Base-by-base conservation (phyloP, 2,797 vertebrate species). In the Taeniopygia guttata region DNA sequence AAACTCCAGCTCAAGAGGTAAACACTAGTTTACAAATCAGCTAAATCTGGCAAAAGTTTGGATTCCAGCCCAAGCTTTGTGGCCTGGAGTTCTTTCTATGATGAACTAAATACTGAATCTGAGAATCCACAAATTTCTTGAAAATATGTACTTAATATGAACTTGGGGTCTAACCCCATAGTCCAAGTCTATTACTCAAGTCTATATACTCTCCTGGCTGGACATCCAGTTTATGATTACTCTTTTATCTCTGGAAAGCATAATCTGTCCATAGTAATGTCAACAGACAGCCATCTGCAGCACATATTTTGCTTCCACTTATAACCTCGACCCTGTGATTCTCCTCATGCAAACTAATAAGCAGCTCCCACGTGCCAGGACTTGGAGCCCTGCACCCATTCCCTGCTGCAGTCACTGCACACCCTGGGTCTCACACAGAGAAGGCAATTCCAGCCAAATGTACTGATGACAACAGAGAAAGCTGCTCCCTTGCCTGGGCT, bases 181-280 rank as follows among this genome's bases (percentile, higher is more conserved):
- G 90, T 73, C 87, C 73, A 67, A 87, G 48, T 19, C 87, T 84
- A 66, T 91, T 85, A 92, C 79, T 92, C 87, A 95, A 92, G 84
- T 15, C 83, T 46, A 81, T 52, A 77, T 67, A 77, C 60, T 48
- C 69, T 81, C 30, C 91, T 94, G 93, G 94, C 92, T 95, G 96
- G 79, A 94, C 89, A 95, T 75, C 36, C 69, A 92, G 93, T 92
- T 93, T 92, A 69, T 85, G 84, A 90, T 80, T 70, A 25, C 49
- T 83, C 67, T 82, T 94, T 94, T 94, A 94, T 96, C 94, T 95
- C 96, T 87, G 92, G 82, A 87, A 96, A 95, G 69, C 68, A 77
- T 87, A 70, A 83, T 92, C 93, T 78, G 68, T 90, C 95, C 84
- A n/a, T 48, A 91, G 89, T 78, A 96, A 94, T 87, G 89, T 95